Conservation (phyloP, 2,797 vertebrate species). For the Potorous gilbertii region DNA sequence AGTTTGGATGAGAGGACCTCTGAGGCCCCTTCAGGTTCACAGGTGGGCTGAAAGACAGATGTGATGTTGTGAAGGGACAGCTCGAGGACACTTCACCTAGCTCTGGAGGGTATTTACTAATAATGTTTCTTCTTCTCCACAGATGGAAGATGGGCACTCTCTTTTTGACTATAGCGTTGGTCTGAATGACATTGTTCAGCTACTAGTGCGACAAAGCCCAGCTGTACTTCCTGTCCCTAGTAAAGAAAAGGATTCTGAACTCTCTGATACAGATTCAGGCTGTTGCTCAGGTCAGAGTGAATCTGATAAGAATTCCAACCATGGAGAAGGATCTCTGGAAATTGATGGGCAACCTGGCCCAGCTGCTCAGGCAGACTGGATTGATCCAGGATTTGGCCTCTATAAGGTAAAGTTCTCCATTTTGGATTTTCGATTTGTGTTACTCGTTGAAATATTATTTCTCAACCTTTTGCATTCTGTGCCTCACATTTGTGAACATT, state of each 20-base stretch:
- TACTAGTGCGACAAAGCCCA: constrained; percentile 92
- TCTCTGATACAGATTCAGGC: constrained; percentile 96
- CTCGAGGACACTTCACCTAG: background rate
- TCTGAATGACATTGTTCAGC: constrained; percentile 96
- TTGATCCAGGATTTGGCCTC: constrained; percentile 89
- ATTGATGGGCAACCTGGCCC: constrained; percentile 86
- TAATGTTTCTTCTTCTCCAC: constrained; percentile 7
- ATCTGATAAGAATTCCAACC: constrained; percentile 95
- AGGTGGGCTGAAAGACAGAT: background rate
- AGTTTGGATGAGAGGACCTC: background rate
- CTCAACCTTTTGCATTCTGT: accelerated
- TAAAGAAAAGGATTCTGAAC: constrained; percentile 93
- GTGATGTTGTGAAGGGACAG: background rate
- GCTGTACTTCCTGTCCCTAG: constrained; percentile 75
- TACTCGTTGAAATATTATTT: background rate
- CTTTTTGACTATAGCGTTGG: constrained; percentile 98
- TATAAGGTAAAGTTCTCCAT: constrained; percentile 89
- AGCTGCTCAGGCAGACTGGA: constrained; percentile 74
- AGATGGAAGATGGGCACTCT: constrained; percentile 99
- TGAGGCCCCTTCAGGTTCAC: background rate
- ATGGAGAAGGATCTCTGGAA: constrained; percentile 89
- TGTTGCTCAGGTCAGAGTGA: constrained; percentile 95
- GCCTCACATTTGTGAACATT: too few relatives aligned
- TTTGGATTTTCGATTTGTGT: too few relatives aligned
- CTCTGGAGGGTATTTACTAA: background rate